Conservation (phyloP, 2,888 invertebrate species). For the Digitonthophagus gazella region DNA sequence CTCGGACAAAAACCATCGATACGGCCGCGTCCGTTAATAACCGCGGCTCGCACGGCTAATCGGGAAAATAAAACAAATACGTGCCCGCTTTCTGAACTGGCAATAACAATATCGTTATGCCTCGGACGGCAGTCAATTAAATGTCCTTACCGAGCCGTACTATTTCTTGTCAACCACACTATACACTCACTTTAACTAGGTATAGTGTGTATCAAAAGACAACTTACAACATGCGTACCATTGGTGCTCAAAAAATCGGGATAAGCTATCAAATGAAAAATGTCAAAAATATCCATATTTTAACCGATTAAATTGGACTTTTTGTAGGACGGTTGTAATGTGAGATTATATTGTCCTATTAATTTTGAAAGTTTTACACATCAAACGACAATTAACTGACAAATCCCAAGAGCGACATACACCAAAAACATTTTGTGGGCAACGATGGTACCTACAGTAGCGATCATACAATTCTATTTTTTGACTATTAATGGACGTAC, state of each 20-base stretch:
- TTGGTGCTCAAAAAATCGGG: not conserved
- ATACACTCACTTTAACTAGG: not conserved
- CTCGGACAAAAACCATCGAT: not conserved
- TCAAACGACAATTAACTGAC: too few species aligned
- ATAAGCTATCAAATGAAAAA: too few species aligned
- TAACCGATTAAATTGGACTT: too few species aligned
- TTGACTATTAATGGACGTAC: too few species aligned
- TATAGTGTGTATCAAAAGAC: not conserved
- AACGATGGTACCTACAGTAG: too few species aligned
- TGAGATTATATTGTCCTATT: too few species aligned
- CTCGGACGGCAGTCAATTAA: not conserved
- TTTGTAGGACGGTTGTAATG: too few species aligned
- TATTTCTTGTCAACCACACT: not conserved
- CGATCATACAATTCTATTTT: too few species aligned
- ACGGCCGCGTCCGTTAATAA: not conserved
- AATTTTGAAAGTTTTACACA: too few species aligned
- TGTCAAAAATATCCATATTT: too few species aligned
- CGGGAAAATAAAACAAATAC: not conserved
- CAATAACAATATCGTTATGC: not conserved
- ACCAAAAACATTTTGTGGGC: too few species aligned
- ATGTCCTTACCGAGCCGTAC: not conserved
- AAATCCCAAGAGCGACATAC: too few species aligned
- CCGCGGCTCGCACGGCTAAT: not conserved
- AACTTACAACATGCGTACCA: not conserved
- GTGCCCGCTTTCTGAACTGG: not conserved